Base-by-base conservation (phyloP, 2,113 vertebrate genomes). In the Hucho hucho region DNA sequence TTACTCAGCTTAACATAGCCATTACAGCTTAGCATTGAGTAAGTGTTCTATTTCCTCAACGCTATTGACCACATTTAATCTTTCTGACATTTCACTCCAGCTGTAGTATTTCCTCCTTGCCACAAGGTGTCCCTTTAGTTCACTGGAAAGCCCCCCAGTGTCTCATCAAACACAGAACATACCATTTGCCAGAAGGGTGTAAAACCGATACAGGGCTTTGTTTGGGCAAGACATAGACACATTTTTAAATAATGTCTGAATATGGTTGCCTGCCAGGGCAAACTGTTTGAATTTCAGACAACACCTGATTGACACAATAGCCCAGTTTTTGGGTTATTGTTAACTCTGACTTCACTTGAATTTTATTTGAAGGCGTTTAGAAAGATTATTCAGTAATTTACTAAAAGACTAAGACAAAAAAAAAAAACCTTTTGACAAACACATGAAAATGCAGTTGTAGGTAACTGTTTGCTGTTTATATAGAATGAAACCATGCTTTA, bases 121-220 rank as follows among this genome's bases (percentile, higher is more conserved):
- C 88, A 87, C 86, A 86, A 89, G 84, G 87, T 85, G 89, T 86
- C 87, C 87, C 84, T 70, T 91, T 65, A 72, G 78, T 75, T 88
- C 84, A 32, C 68, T 80, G 78, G 56, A 83, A 85, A 83, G 78
- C 49, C 24, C 77, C 71, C 13, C 47, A n/a, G 70, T 53, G 67
- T 20, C 32, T 83, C 25, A 25, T 25, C 25, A 25, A 25, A 25
- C 25, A 25, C 25, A 25, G 25, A 25, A 25, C 25, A 25, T 25
- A 25, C 25, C 1, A 25, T 25, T 25, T 25, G n/a, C n/a, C n/a
- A n/a, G n/a, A n/a, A n/a, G n/a, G n/a, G n/a, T n/a, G n/a, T n/a
- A n/a, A n/a, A n/a, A n/a, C n/a, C n/a, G n/a, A n/a, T n/a, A n/a
- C n/a, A n/a, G n/a, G n/a, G n/a, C n/a, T 25, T 25, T 25, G 25